Evolutionary conservation across 2,797 vertebrate genomes (phyloP).

Genomic region (Enteromius afrohamiltoni): DNA sequence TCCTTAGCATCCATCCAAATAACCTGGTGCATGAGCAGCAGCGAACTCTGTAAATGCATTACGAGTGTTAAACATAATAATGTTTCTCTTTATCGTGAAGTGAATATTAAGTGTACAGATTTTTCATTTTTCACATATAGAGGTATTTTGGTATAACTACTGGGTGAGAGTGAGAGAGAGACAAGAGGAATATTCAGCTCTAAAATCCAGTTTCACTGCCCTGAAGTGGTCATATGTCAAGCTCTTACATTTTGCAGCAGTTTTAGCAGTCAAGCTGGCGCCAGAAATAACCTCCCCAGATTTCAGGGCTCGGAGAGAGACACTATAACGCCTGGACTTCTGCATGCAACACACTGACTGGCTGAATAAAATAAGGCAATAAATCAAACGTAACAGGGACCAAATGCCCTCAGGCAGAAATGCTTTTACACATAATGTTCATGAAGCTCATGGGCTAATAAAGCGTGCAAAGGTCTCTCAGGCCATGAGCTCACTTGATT

Average conservation of each 20-base stretch:
- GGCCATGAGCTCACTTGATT: slow-evolving; percentile 44
- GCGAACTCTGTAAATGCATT: background rate
- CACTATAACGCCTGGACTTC: slow-evolving; percentile 28
- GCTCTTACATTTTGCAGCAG: slow-evolving; percentile 53
- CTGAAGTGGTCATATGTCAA: slow-evolving; percentile 58
- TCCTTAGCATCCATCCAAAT: background rate
- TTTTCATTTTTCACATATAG: background rate
- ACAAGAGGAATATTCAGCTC: slow-evolving; percentile 29
- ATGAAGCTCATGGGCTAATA: slow-evolving; percentile 44
- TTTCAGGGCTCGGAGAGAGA: slow-evolving; percentile 46
- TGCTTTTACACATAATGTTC: slow-evolving; percentile 43
- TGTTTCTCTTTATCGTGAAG: background rate
- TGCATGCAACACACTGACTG: slow-evolving; percentile 9
- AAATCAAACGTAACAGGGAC: slow-evolving; percentile 38
- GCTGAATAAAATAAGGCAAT: slow-evolving; percentile 31
- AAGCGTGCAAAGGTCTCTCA: slow-evolving; percentile 37
- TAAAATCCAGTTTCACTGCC: slow-evolving; percentile 50
- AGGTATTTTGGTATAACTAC: background rate
- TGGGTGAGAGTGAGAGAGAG: slow-evolving; percentile 3
- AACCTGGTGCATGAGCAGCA: background rate
- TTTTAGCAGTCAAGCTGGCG: slow-evolving; percentile 44
- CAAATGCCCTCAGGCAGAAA: background rate
- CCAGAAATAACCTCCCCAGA: slow-evolving; percentile 45
- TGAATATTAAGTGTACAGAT: background rate
- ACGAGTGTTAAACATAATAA: background rate